Evolutionary conservation across 2,113 vertebrate species (phyloP), one percentile per base, ranked within the genome.

Genomic region (Dendrocopos noguchii): DNA sequence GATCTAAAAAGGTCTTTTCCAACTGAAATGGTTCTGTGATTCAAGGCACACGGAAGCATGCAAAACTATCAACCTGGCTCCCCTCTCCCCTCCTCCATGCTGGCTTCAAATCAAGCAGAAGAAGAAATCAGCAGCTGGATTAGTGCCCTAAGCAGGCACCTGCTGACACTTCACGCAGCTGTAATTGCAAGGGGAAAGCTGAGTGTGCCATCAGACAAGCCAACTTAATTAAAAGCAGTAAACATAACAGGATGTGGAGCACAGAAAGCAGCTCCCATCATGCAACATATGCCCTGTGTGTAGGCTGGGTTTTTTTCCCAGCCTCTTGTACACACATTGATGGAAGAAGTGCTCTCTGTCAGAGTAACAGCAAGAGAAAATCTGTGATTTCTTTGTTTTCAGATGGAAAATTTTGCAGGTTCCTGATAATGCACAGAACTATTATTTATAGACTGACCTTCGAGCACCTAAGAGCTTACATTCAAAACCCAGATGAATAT

Each of bases 171-270:
- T 50, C 83, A 90, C 25, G 87, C 28, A 47, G 85, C 61, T 87
- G 81, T 73, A 89, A 96, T 88, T 92, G 88, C 76, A 73, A 86
- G 31, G 66, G 75, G 64, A 79, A 91, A 55, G 75, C 89, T 75
- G 74, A 94, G 46, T 46, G 42, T 65, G 88, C 79, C 82, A 65
- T 52, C 28, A 68, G 87, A 42, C 87, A 94, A 95, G 68, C 60
- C 84, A 88, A 76, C 64, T 93, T 92, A 95, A 94, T 94, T 88
- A 94, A 92, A 63, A 94, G 75, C 46, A 70, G 93, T 87, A 94
- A 96, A 92, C 80, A 75, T 11, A 86, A 81, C 31, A 84, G 90
- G 75, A 85, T 74, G 68, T 11, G 33, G 46, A 84, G 59, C 57
- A 79, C 61, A 55, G 50, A 74, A 88, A 91, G 36, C 3, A 81